These are phyloP conservation scores for Drosophila navojoa DNA, from an alignment of 1,140 invertebrate genomes.

Conservation along the genomic window DNA sequence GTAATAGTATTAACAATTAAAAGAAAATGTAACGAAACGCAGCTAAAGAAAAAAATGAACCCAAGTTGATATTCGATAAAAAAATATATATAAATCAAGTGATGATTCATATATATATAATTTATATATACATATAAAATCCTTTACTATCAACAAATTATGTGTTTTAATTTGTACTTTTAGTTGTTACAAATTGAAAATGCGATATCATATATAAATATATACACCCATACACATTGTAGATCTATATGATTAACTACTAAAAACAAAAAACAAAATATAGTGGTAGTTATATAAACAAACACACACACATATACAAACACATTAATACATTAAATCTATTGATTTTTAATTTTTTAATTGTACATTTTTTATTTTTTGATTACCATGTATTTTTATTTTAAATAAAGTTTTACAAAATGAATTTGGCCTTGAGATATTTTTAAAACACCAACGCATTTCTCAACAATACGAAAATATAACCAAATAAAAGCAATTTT, in stretches of 20 bases:
- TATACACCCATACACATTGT: slow-evolving; percentile 41
- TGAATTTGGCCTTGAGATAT: slow-evolving; percentile 57
- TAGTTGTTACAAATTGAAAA: slow-evolving; percentile 67
- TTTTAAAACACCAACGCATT: slow-evolving; percentile 26
- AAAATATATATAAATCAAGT: slow-evolving; percentile 12
- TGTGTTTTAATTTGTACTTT: slow-evolving; percentile 71
- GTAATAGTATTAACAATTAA: slow-evolving; percentile 76
- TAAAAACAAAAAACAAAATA: slow-evolving; percentile 27
- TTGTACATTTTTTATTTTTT: slow-evolving; percentile 79
- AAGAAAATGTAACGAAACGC: slow-evolving; percentile 19
- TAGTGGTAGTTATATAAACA: slow-evolving; percentile 26
- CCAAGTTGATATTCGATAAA: slow-evolving; percentile 71
- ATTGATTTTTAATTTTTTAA: slow-evolving; percentile 80
- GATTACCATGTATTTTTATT: slow-evolving; percentile 79
- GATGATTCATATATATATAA: slow-evolving; percentile 47
- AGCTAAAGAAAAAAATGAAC: slow-evolving; percentile 25
- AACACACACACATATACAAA: slow-evolving; percentile 30
- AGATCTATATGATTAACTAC: slow-evolving; percentile 43
- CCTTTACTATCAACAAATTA: slow-evolving; percentile 67
- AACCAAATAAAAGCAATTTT: slow-evolving; percentile 13
- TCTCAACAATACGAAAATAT: background rate
- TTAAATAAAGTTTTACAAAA: slow-evolving; percentile 81
- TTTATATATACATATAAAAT: slow-evolving; percentile 31
- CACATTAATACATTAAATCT: slow-evolving; percentile 64
- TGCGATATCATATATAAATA: slow-evolving; percentile 57